Evolutionary conservation across 1,140 invertebrate genomes (phyloP), one percentile per base, ranked within the genome.

Genomic region (Diprion similis): DNA sequence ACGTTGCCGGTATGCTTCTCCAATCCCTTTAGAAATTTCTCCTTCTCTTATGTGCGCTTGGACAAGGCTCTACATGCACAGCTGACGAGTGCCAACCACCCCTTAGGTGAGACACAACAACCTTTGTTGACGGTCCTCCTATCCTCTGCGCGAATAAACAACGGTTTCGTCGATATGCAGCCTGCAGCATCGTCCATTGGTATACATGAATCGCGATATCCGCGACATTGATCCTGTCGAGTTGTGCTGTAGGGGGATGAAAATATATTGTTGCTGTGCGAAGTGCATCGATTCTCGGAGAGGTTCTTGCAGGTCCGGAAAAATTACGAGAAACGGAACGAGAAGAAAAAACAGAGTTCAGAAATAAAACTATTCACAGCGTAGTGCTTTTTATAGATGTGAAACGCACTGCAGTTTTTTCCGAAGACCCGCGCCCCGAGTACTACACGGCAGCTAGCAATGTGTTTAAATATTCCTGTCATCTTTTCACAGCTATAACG

Each of bases 391-490:
- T 37, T 37, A 37, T 37, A 37, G 24, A 37, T 3, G 24, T 37
- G 6, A 37, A 59, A 9, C 9, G 6, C 6, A 17, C 11, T 59
- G 51, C 51, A 59, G 11, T 59, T 59, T 17, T 17, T 59, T 17
- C n/a, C 11, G 51, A 15, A 59, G 11, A 59, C n/a, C 51, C 11
- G 8, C n/a, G 9, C 51, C 2, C 24, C 24, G 51, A 59, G 51
- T 59, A 8, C 3, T 15, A 59, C 51, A 59, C 4, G 11, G n/a
- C 51, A 13, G 51, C 11, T 59, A 17, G 51, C n/a, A 59, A 59
- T 13, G 51, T 68, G 66, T 68, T 68, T 68, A 45, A 68, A 68
- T 68, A 68, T 68, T 68, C 66, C 66, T 68, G 37, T 19, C 66
- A 68, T 68, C 17, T 45, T 59, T 18, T 15, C 59, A 18, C 59